Percentiles rank a stretch among this genome's conserved stretches.
Evolutionary conservation across 2,797 vertebrate genomes (phyloP).

Genomic region (Cynopterus sphinx): DNA sequence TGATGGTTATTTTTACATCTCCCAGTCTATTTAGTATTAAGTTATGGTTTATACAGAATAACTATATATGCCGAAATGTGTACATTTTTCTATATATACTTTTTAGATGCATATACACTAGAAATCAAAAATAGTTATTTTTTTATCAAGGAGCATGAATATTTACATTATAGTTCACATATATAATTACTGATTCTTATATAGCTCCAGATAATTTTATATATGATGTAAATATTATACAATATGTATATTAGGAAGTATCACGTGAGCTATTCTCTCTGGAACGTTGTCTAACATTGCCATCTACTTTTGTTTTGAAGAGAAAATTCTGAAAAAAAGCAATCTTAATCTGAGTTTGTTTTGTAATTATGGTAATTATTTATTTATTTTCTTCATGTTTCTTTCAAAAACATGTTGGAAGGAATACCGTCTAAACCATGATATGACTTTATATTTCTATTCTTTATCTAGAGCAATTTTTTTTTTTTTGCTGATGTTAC

Average conservation of each 20-base stretch:
- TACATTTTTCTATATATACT: background rate
- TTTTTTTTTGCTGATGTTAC: background rate
- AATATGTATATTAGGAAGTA: background rate
- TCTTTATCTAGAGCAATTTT: background rate
- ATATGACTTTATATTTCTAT: background rate
- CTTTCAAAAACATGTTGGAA: background rate
- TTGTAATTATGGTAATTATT: background rate
- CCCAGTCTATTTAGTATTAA: background rate
- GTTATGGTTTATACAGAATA: background rate
- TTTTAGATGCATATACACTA: background rate
- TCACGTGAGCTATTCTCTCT: background rate
- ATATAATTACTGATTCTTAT: background rate
- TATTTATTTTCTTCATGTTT: background rate
- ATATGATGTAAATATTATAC: background rate
- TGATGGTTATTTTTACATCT: background rate
- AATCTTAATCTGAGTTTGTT: background rate
- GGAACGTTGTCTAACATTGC: background rate
- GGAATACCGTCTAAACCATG: background rate
- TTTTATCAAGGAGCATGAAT: background rate
- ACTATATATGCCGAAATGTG: background rate
- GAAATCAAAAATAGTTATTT: background rate
- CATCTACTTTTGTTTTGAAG: background rate
- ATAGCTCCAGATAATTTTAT: background rate
- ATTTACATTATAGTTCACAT: background rate
- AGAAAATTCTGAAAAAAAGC: background rate